phyloP scores from a whole-genome alignment of 2,113 vertebrate species.

The Eolophus roseicapilla region DNA sequence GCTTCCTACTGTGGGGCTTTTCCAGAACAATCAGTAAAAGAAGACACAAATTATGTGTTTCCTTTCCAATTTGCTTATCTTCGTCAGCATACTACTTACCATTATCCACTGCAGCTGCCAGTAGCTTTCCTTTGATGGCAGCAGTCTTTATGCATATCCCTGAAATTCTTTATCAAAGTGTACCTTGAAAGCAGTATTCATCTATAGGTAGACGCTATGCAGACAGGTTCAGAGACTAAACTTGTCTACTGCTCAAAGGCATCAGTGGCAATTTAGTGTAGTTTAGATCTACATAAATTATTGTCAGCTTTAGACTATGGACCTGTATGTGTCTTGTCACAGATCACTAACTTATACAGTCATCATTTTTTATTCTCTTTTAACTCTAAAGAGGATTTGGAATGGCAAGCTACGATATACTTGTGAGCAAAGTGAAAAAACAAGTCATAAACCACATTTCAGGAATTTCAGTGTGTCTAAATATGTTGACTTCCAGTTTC shows the following conservation, averaged over 20 bases:
- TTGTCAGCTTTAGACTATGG: not conserved
- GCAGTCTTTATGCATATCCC: not conserved
- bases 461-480: not conserved
- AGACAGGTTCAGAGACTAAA: not conserved
- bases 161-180: not conserved
- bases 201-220: not conserved
- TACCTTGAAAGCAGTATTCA: not conserved
- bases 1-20: not conserved
- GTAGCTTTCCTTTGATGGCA: slow-evolving; percentile 4
- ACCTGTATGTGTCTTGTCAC: not conserved
- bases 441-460: not conserved
- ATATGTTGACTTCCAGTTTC: not conserved
- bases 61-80: slow-evolving; percentile 5
- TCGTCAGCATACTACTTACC: not conserved
- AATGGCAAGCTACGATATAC: not conserved
- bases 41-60: not conserved
- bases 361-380: not conserved
- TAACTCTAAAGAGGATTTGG: not conserved
- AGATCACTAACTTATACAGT: not conserved
- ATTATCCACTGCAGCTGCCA: not conserved
- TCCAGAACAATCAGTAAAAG: not conserved
- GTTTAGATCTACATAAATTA: not conserved
- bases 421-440: not conserved
- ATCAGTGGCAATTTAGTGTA: not conserved
- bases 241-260: not conserved